Percentiles rank a stretch among this genome's conserved stretches.
Evolutionary conservation across 35 echinoderm and acorn worm genomes (phyloP).

Genomic region (Diadema setosum): DNA sequence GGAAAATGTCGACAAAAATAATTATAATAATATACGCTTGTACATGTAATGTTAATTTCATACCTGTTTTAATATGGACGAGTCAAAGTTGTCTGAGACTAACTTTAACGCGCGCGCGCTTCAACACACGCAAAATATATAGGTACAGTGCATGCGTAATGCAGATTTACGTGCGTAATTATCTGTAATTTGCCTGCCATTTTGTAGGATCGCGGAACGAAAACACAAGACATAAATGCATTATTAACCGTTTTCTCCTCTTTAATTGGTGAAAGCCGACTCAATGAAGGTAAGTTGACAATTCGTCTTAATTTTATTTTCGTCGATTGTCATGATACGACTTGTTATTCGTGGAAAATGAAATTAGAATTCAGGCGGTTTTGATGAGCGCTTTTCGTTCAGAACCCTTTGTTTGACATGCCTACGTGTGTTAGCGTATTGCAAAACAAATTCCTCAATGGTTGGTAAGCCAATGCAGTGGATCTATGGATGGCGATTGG

Average conservation of each 20-base stretch:
- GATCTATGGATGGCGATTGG: too few relatives aligned
- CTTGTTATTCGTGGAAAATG: background rate
- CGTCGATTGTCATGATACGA: background rate
- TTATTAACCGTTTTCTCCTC: background rate
- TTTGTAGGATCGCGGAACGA: background rate
- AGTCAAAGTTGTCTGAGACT: too few relatives aligned
- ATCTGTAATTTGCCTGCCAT: background rate
- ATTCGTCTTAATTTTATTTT: background rate
- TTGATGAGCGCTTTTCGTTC: background rate
- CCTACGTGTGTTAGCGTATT: background rate
- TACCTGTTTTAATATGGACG: too few relatives aligned
- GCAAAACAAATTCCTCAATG: background rate
- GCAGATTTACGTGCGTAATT: background rate
- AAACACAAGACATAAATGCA: background rate
- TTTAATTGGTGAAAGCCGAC: background rate
- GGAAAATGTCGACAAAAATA: too few relatives aligned
- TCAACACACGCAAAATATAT: too few relatives aligned
- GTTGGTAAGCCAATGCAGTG: too few relatives aligned
- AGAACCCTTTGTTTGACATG: background rate
- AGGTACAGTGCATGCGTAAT: background rate
- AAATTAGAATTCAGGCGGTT: background rate
- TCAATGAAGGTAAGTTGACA: background rate
- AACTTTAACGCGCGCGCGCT: too few relatives aligned
- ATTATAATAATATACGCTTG: too few relatives aligned
- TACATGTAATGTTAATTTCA: too few relatives aligned